Evolutionary conservation across 2,888 invertebrate species (phyloP).

Genomic region (Thymelicus lineola): DNA sequence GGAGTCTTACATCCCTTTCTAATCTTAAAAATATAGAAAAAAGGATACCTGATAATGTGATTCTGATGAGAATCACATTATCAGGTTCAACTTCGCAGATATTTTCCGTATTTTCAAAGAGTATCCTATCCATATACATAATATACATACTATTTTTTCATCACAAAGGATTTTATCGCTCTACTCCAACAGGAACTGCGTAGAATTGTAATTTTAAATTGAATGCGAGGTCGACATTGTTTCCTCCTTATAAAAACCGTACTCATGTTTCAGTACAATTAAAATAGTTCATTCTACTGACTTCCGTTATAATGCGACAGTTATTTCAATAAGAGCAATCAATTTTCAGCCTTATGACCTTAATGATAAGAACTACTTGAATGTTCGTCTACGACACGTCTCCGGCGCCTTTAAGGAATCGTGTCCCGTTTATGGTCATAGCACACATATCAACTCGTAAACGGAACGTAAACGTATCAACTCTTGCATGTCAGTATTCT

Average conservation of each 20-base stretch:
- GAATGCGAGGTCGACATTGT: constrained; percentile 33
- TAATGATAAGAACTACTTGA: constrained; percentile 5
- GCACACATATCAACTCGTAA: no score
- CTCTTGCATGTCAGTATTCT: no score
- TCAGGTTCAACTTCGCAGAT: no score
- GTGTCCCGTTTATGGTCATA: no score
- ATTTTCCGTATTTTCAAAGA: no score
- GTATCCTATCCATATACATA: no score
- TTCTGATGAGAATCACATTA: no score
- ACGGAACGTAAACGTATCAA: no score
- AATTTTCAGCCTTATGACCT: background rate
- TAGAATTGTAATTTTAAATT: constrained; percentile 31
- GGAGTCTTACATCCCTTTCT: no score
- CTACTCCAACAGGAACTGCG: constrained; percentile 18
- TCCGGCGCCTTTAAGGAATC: constrained; percentile 31
- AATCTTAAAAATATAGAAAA: no score
- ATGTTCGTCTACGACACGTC: constrained; percentile 2
- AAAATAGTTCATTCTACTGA: constrained; percentile 34
- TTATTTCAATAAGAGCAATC: background rate
- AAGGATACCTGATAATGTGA: no score
- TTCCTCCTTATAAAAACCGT: constrained; percentile 32
- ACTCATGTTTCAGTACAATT: constrained; percentile 37
- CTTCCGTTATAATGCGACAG: constrained; percentile 30
- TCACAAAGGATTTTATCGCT: constrained; percentile 24
- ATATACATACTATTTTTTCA: background rate